These are phyloP conservation scores for Gallinago undulata DNA, from an alignment of 2,113 vertebrate species.

Conservation along the genomic window DNA sequence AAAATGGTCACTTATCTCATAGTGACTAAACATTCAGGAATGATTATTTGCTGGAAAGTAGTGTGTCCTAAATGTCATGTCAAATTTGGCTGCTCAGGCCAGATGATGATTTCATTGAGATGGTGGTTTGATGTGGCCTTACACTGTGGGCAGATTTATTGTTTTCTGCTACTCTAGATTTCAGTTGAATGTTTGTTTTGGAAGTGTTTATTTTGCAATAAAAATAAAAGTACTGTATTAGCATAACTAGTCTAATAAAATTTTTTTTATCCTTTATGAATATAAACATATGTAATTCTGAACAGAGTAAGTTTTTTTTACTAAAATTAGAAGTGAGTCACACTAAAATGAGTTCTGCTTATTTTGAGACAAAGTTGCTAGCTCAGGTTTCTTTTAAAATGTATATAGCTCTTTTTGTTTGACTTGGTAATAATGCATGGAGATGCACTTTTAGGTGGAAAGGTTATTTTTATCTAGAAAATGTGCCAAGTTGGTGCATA, in stretches of 20 bases:
- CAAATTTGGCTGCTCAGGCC: neutral
- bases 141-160: neutral
- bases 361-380: neutral
- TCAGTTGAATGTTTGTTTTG: neutral
- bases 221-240: neutral
- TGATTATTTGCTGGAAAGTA: neutral
- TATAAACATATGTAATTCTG: neutral
- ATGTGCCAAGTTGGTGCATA: neutral
- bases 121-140: neutral
- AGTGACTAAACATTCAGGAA: neutral
- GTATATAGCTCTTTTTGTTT: neutral
- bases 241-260: neutral
- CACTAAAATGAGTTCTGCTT: neutral
- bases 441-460: neutral
- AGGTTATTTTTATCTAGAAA: neutral
- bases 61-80: neutral
- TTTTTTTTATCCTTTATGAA: neutral
- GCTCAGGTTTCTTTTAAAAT: neutral
- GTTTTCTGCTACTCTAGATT: neutral
- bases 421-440: neutral
- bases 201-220: neutral
- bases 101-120: neutral
- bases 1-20: neutral
- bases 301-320: neutral
- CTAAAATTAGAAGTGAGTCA: neutral